Percentiles rank a stretch among this genome's conserved stretches.
phyloP scores from a whole-genome alignment of 1,140 invertebrate genomes.

The Pseudachorutes palmiensis region DNA sequence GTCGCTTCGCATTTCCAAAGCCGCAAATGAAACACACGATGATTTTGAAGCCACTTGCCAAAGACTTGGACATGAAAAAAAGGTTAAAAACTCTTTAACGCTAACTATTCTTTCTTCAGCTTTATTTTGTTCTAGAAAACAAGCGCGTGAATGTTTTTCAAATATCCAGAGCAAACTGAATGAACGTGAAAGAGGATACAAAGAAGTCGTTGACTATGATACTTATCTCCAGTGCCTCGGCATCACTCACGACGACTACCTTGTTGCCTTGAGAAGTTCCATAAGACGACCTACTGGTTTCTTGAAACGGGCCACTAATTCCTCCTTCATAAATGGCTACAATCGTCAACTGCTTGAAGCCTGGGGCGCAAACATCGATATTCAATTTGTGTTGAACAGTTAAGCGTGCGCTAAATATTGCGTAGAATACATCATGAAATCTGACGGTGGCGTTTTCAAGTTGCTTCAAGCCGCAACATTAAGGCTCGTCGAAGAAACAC shows the following conservation, averaged over 20 bases:
- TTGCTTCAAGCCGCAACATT: conserved; percentile 22
- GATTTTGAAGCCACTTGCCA: too few relatives aligned
- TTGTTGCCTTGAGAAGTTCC: not conserved
- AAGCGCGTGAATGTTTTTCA: too few relatives aligned
- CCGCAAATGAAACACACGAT: not conserved
- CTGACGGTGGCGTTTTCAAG: conserved; percentile 24
- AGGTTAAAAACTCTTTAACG: too few relatives aligned
- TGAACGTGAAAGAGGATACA: not conserved
- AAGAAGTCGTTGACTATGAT: not conserved
- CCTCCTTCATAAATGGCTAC: conserved; percentile 38
- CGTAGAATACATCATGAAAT: conserved; percentile 31
- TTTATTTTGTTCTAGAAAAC: too few relatives aligned
- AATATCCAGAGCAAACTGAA: not conserved
- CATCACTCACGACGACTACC: conserved; percentile 6
- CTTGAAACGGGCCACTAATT: conserved; percentile 28
- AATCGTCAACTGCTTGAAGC: conserved; percentile 37
- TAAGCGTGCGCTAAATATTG: conserved; percentile 38
- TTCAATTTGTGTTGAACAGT: conserved; percentile 39
- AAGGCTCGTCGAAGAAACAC: conserved; percentile 5
- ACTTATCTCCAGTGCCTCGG: too few relatives aligned
- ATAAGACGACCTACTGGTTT: conserved; percentile 19
- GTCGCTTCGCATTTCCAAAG: not conserved
- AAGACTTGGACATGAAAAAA: too few relatives aligned
- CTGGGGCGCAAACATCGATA: conserved; percentile 40
- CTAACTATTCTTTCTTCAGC: too few relatives aligned